phyloP scores from a whole-genome alignment of 2,888 invertebrate genomes.

The Ceratothoa steindachneri region DNA sequence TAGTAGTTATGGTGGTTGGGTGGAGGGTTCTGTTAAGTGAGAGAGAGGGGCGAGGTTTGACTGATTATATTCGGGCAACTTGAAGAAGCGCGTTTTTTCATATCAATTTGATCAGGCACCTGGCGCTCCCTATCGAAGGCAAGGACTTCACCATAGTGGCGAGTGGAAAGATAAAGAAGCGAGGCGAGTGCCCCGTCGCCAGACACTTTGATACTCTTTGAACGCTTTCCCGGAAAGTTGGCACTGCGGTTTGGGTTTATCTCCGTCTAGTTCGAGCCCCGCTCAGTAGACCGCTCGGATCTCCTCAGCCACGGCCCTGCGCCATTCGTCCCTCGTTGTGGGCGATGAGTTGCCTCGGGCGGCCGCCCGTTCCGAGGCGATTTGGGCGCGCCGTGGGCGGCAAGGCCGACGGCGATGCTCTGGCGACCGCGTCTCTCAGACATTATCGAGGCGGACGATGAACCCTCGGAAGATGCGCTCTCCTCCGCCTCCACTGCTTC shows the following conservation, averaged over 20 bases:
- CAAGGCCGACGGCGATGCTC: slow-evolving; percentile 28
- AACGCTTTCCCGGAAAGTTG: too few relatives aligned
- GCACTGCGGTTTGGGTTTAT: too few relatives aligned
- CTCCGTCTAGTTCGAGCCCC: too few relatives aligned
- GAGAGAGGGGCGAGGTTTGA: too few relatives aligned
- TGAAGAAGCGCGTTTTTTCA: too few relatives aligned
- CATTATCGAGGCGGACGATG: slow-evolving; percentile 36
- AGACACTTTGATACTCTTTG: too few relatives aligned
- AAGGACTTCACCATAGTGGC: neutral
- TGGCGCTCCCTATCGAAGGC: neutral
- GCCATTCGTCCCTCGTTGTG: neutral
- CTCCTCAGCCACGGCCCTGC: too few relatives aligned
- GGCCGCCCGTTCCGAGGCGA: neutral
- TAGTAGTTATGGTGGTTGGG: too few relatives aligned
- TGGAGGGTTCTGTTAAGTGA: too few relatives aligned
- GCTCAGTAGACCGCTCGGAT: too few relatives aligned
- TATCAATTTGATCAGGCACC: too few relatives aligned
- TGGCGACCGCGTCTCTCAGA: slow-evolving; percentile 36
- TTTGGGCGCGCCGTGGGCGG: neutral
- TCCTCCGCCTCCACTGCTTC: slow-evolving; percentile 40
- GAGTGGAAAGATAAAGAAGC: neutral
- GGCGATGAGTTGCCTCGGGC: neutral
- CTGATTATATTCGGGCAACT: too few relatives aligned
- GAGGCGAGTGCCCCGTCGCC: neutral
- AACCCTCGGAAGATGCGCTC: slow-evolving; percentile 33